Evolutionary conservation across 2,113 vertebrate species (phyloP).

Genomic region (Alces alces): DNA sequence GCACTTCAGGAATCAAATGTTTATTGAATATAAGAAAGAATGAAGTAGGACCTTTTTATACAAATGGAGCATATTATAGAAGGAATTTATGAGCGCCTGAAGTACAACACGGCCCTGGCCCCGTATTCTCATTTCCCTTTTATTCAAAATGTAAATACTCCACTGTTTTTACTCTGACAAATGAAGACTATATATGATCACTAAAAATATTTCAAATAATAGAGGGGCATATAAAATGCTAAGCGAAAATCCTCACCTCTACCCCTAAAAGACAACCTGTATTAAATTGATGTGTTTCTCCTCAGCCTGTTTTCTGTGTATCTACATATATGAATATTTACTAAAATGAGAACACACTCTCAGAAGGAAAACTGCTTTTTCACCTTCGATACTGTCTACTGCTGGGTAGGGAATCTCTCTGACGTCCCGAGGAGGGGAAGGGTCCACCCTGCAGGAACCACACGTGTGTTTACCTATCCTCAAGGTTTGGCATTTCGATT

Average conservation of each 20-base stretch:
- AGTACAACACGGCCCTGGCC: not conserved
- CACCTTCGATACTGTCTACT: not conserved
- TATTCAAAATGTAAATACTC: not conserved
- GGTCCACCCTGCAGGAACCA: not conserved
- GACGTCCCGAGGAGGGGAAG: rapidly evolving
- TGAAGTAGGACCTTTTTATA: not conserved
- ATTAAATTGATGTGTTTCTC: not conserved
- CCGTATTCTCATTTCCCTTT: not conserved
- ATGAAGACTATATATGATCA: not conserved
- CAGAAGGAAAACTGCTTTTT: not conserved
- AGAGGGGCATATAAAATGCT: not conserved
- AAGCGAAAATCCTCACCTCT: not conserved
- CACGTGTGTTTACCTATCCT: not conserved
- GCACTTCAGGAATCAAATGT: not conserved
- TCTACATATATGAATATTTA: not conserved
- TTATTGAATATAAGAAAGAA: not conserved
- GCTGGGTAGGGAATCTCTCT: rapidly evolving
- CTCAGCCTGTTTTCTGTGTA: not conserved
- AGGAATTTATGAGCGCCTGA: not conserved
- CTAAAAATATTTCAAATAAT: not conserved
- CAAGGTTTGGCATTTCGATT: not conserved
- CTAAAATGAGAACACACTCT: not conserved
- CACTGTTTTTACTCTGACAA: not conserved
- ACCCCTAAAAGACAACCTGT: not conserved
- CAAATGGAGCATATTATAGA: not conserved